Evolutionary conservation across 2,797 vertebrate species (phyloP).

Genomic region (Tympanoctomys barrerae): DNA sequence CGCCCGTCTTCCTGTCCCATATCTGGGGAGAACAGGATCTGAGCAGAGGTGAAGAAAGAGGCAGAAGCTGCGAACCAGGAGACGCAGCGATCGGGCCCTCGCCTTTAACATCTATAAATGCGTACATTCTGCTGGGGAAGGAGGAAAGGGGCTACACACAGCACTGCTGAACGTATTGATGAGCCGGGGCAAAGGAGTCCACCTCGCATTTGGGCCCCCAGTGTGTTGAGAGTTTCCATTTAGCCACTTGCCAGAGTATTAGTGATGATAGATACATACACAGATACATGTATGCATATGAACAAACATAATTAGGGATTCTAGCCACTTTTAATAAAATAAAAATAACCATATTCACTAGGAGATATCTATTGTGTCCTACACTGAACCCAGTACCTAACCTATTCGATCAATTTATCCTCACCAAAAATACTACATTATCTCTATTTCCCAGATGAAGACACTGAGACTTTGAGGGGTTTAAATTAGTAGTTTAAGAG

Average conservation of each 20-base stretch:
- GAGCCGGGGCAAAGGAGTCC: too few species aligned
- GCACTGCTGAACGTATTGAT: neutral
- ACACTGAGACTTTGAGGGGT: slow-evolving; percentile 4
- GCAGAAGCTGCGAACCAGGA: neutral
- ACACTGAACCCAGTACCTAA: neutral
- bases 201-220: neutral
- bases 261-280: neutral
- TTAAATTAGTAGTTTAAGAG: neutral
- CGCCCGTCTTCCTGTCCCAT: neutral
- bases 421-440: neutral
- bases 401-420: neutral
- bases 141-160: neutral
- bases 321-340: slow-evolving; percentile 17
- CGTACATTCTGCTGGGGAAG: neutral
- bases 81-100: neutral
- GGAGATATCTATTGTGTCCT: neutral
- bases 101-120: neutral
- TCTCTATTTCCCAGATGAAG: slow-evolving; percentile 2
- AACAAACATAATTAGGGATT: neutral
- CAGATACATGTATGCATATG: too few species aligned
- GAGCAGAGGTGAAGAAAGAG: neutral
- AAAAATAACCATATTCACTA: neutral
- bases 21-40: neutral
- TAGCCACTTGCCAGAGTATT: neutral
- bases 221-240: neutral